Evolutionary conservation across 1,140 invertebrate genomes (phyloP).

Genomic region (Sipha flava): DNA sequence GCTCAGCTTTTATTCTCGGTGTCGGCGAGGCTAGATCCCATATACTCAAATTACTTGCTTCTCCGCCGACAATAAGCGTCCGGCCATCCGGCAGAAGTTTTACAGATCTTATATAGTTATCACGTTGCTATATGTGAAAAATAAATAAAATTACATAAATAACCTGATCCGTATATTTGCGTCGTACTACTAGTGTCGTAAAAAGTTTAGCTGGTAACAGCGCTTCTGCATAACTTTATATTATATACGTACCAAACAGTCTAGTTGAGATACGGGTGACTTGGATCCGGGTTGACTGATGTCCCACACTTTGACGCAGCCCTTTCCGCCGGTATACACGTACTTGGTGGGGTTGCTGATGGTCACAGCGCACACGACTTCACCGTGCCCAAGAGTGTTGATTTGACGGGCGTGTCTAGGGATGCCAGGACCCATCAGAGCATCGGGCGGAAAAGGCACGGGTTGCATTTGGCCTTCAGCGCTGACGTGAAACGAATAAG

Average conservation of each 20-base stretch:
- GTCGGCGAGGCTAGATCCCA: slow-evolving; percentile 81
- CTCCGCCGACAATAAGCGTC: slow-evolving; percentile 85
- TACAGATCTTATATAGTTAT: slow-evolving; percentile 86
- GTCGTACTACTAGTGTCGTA: too few species aligned
- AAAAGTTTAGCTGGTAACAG: too few species aligned
- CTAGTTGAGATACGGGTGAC: slow-evolving; percentile 68
- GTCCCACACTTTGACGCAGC: slow-evolving; percentile 81
- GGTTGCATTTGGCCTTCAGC: slow-evolving; percentile 64
- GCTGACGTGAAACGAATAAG: slow-evolving; percentile 67
- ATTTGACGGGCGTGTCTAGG: slow-evolving; percentile 68
- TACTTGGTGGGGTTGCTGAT: slow-evolving; percentile 74
- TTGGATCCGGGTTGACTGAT: slow-evolving; percentile 65
- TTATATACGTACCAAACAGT: slow-evolving; percentile 56
- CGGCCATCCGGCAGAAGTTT: slow-evolving; percentile 83
- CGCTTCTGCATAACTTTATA: too few species aligned
- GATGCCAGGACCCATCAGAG: slow-evolving; percentile 82
- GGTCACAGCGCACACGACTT: slow-evolving; percentile 81
- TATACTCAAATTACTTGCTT: slow-evolving; percentile 80
- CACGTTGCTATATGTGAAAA: slow-evolving; percentile 51
- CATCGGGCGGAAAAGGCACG: slow-evolving; percentile 77
- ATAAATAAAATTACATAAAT: slow-evolving; percentile 32
- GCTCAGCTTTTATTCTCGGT: slow-evolving; percentile 81
- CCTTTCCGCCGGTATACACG: slow-evolving; percentile 77
- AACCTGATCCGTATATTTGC: background rate
- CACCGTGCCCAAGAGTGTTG: slow-evolving; percentile 69